These are phyloP conservation scores for Lanistes nyassanus DNA, from an alignment of 1,140 invertebrate genomes.

Conservation along the genomic window DNA sequence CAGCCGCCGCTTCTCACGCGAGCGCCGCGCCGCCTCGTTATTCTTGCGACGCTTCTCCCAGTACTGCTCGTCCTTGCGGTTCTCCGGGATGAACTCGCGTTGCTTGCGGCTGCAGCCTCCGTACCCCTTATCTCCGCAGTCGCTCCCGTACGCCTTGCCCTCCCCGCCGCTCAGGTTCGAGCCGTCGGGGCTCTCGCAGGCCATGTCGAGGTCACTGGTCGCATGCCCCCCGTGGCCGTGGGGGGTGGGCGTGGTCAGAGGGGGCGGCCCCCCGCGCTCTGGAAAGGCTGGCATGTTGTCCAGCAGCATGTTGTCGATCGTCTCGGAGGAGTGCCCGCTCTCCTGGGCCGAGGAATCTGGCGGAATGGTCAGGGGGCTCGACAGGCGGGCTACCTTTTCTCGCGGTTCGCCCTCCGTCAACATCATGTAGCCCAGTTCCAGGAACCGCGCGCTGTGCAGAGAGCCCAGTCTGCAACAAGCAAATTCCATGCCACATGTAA, in stretches of 20 bases:
- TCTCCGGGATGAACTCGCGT: slow-evolving; percentile 95
- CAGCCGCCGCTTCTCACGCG: slow-evolving; percentile 92
- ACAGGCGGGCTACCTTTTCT: slow-evolving; percentile 20
- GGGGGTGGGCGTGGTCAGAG: slow-evolving; percentile 11
- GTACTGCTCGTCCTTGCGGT: slow-evolving; percentile 96
- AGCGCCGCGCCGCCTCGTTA: slow-evolving; percentile 95
- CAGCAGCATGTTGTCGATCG: not conserved
- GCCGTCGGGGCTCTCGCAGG: slow-evolving; percentile 30
- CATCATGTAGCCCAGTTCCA: slow-evolving; percentile 28
- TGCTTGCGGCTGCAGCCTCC: slow-evolving; percentile 76
- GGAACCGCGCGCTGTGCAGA: slow-evolving; percentile 18
- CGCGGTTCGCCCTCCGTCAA: slow-evolving; percentile 21
- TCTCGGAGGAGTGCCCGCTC: not conserved
- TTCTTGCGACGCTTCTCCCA: slow-evolving; percentile 95
- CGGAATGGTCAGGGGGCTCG: not conserved
- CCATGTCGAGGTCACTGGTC: not conserved
- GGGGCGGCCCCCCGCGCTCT: slow-evolving; percentile 10
- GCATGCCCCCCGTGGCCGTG: not conserved
- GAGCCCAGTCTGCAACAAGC: slow-evolving; percentile 27
- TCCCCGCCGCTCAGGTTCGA: slow-evolving; percentile 17
- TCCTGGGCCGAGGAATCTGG: not conserved
- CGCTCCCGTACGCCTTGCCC: slow-evolving; percentile 17
- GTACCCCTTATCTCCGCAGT: slow-evolving; percentile 34
- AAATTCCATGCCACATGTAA: not conserved
- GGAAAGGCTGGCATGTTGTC: slow-evolving; percentile 22